Conservation (phyloP, 1,140 invertebrate genomes). For the Macrotrachela quadricornifera region DNA sequence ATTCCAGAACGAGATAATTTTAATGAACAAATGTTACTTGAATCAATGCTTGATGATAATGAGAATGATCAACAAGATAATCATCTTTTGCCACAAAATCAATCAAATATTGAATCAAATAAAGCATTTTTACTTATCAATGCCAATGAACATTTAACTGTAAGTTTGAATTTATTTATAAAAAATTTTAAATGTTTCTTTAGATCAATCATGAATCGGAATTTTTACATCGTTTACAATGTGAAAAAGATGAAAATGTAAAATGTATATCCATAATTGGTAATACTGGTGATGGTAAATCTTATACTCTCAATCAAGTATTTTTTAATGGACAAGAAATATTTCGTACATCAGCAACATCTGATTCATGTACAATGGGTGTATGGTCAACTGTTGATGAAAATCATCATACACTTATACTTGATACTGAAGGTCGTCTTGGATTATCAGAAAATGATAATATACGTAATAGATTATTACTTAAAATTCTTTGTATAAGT, state of each 20-base stretch:
- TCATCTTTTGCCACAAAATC: too few relatives aligned
- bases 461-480: slow-evolving; percentile 45
- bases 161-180: too few relatives aligned
- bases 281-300: slow-evolving; percentile 65
- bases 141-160: too few relatives aligned
- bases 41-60: too few relatives aligned
- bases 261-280: slow-evolving; percentile 70
- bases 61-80: too few relatives aligned
- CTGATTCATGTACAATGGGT: slow-evolving; percentile 52
- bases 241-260: slow-evolving; percentile 24
- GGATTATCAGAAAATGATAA: slow-evolving; percentile 45
- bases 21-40: too few relatives aligned
- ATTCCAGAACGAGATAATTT: too few relatives aligned
- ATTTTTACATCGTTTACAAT: too few relatives aligned
- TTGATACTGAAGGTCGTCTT: slow-evolving; percentile 57
- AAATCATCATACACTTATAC: slow-evolving; percentile 41
- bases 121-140: too few relatives aligned
- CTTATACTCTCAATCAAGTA: slow-evolving; percentile 53
- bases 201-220: too few relatives aligned
- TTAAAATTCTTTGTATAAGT: slow-evolving; percentile 56
- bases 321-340: slow-evolving; percentile 53
- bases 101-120: too few relatives aligned
- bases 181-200: too few relatives aligned
- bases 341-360: slow-evolving; percentile 48
- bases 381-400: slow-evolving; percentile 55